Conservation (phyloP, 2,113 vertebrate species). For the Amia ocellicauda region DNA sequence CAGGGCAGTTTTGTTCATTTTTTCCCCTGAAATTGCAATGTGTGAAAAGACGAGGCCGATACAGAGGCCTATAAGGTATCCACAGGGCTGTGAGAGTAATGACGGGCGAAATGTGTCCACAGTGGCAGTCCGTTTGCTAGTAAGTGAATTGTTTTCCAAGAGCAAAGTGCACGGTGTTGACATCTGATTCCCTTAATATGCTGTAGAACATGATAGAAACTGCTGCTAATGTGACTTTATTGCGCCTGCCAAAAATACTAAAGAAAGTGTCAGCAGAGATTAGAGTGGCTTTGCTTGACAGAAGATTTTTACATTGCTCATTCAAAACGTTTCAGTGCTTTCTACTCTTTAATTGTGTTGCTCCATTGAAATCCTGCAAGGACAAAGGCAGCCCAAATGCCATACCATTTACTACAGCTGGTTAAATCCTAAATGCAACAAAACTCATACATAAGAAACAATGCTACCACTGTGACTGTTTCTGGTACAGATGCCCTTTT, state of each 20-base stretch:
- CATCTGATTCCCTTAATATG: conserved; percentile 9
- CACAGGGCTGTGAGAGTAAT: neutral
- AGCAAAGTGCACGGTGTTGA: neutral
- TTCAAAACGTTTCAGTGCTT: conserved; percentile 1
- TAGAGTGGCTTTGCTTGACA: neutral
- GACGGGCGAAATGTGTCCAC: neutral
- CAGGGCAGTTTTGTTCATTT: too few relatives aligned
- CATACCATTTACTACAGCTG: too few relatives aligned
- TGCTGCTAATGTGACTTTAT: neutral
- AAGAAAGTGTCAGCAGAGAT: neutral
- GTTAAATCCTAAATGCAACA: too few relatives aligned
- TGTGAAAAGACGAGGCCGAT: too few relatives aligned
- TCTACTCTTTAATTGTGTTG: neutral
- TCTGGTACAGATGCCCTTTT: too few relatives aligned
- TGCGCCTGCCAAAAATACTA: conserved; percentile 1
- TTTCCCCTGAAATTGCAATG: too few relatives aligned
- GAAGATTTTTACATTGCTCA: neutral
- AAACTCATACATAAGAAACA: too few relatives aligned
- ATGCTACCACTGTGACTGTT: too few relatives aligned
- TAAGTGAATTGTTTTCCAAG: neutral
- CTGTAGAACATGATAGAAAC: conserved; percentile 5
- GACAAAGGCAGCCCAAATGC: neutral
- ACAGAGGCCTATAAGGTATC: neutral
- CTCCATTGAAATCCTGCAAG: neutral
- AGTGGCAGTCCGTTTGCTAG: too few relatives aligned